These are phyloP conservation scores for Cynaeus angustus DNA, from an alignment of 2,888 invertebrate species.

Conservation along the genomic window DNA sequence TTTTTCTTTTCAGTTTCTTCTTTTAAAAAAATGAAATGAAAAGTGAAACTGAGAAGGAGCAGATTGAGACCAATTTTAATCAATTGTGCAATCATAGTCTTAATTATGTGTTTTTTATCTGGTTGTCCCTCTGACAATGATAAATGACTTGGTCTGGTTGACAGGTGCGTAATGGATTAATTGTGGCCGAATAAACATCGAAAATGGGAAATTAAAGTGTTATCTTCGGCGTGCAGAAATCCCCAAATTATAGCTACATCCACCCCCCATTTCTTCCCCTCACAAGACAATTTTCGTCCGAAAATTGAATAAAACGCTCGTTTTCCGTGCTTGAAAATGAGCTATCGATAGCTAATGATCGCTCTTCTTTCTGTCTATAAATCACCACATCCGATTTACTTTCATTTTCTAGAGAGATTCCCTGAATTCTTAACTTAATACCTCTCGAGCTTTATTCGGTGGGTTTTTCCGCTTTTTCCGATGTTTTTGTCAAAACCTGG, in stretches of 20 bases:
- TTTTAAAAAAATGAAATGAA: no score
- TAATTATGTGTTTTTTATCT: no score
- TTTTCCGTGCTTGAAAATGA: constrained; percentile 12
- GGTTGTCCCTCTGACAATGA: neutral
- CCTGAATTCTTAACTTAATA: constrained; percentile 41
- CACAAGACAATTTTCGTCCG: constrained; percentile 9
- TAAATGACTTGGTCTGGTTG: neutral
- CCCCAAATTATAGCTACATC: neutral
- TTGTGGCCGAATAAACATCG: constrained; percentile 2
- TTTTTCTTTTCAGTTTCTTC: no score
- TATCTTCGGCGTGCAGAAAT: neutral
- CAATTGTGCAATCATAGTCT: no score
- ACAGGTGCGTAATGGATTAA: constrained; percentile 19
- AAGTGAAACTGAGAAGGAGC: no score
- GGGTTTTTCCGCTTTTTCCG: constrained; percentile 28
- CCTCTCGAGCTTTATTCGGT: constrained; percentile 31
- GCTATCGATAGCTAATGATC: constrained; percentile 32
- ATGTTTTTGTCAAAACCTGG: constrained; percentile 21
- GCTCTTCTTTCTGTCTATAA: constrained; percentile 42
- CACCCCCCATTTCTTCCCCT: neutral
- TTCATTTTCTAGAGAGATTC: constrained; percentile 45
- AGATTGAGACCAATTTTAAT: no score
- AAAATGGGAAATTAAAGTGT: neutral
- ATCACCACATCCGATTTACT: constrained; percentile 49
- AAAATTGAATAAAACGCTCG: neutral